These are phyloP conservation scores for Botia kubotai DNA, from an alignment of 2,797 vertebrate species.

Conservation along the genomic window DNA sequence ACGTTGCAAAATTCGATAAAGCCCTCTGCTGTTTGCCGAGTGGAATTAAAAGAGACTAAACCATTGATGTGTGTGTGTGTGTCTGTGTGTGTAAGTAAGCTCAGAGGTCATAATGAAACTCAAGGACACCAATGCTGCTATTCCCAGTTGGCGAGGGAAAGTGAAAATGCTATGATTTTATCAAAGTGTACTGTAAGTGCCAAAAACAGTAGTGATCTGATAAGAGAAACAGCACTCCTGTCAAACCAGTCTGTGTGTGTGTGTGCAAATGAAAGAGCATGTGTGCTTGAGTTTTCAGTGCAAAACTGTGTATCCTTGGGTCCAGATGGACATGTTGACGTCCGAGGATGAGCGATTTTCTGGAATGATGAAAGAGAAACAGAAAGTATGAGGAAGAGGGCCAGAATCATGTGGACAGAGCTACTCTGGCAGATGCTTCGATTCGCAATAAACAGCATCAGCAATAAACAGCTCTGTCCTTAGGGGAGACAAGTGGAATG, in stretches of 20 bases:
- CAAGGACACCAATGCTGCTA: slow-evolving; percentile 40
- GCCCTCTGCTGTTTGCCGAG: slow-evolving; percentile 57
- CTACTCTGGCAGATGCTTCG: slow-evolving; percentile 59
- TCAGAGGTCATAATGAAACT: slow-evolving; percentile 60
- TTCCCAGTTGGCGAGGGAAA: slow-evolving; percentile 43
- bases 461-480: slow-evolving; percentile 72
- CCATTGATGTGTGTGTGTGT: slow-evolving; percentile 5
- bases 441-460: slow-evolving; percentile 71
- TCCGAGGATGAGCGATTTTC: slow-evolving; percentile 65
- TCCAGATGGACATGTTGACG: slow-evolving; percentile 65
- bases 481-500: slow-evolving; percentile 60
- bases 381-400: slow-evolving; percentile 12
- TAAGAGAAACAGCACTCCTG: not conserved
- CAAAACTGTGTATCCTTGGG: slow-evolving; percentile 40
- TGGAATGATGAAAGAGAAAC: slow-evolving; percentile 49
- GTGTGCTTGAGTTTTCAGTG: slow-evolving; percentile 50
- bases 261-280: slow-evolving; percentile 16
- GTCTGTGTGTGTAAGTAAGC: not conserved
- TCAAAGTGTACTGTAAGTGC: slow-evolving; percentile 51
- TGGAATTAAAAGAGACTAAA: slow-evolving; percentile 64
- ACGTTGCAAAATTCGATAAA: slow-evolving; percentile 61
- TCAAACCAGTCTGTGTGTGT: slow-evolving; percentile 17
- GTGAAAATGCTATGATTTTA: slow-evolving; percentile 54
- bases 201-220: slow-evolving; percentile 58
- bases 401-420: slow-evolving; percentile 45